Base-by-base conservation (phyloP, 2,888 invertebrate species). In the Choreutis nemorana region DNA sequence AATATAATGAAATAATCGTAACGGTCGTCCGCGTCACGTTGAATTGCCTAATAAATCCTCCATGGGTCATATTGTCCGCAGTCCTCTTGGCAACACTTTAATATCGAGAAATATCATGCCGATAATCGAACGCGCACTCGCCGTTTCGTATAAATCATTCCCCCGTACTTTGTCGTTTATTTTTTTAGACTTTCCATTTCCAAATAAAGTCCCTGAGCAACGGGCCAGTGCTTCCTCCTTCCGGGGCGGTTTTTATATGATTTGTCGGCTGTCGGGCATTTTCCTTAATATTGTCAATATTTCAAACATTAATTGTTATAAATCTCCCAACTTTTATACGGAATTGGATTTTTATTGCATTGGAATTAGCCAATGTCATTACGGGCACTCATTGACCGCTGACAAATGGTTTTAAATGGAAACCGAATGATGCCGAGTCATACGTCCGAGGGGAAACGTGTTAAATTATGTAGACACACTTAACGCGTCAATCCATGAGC, bases 1-100 rank as follows among this genome's bases (percentile, higher is more conserved):
- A 67, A 65, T 72, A 77, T 77, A 75, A 78, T 78, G 73, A 77
- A 77, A 77, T 78, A 77, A 77, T 77, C 75, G 67, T 73, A 79
- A 78, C 67, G 63, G 72, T 62, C 67, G 66, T 64, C 58, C 61
- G 67, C 56, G 70, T 72, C 70, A 75, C 60, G 51, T 61, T 58
- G 72, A 72, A 79, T 77, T 58, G 71, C 63, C 56, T 57, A 48
- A 79, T 79, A 80, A 78, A 80, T 80, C 75, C 71, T 72, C 72
- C 63, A 52, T 62, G 72, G 72, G 71, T 79, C 78, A 80, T 78
- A 78, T 78, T 78, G 78, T 78, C 77, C 75, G 58, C 65, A 61
- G 68, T 73, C 52, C 71, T 67, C 63, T 67, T 60, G 63, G 70
- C 70, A 72, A 80, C 78, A 78, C 79, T 79, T 79, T 75, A 75